Base-by-base conservation (phyloP, 2,888 invertebrate genomes). In the Perdita meconis region DNA sequence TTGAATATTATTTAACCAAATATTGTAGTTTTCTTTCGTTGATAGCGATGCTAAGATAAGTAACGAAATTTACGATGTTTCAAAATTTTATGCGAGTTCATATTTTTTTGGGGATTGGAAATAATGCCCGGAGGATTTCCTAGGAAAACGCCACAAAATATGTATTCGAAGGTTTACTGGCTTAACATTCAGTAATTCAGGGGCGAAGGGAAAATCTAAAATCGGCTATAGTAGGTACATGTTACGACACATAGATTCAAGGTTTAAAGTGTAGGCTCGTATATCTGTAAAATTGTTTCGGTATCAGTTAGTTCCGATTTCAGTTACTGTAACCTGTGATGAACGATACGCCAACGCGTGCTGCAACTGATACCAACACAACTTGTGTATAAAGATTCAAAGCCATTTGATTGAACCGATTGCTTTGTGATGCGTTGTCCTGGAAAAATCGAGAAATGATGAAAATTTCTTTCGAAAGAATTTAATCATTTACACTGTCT, bases 231-330 rank as follows among this genome's bases (percentile, higher is more conserved):
- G 22, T 10, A 13, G n/a, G 16, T 22, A 30, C 19, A 44, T 10
- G 51, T 30, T 47, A 10, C 53, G 26, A 22, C 16, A 30, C 34
- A 42, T 50, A 42, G 63, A 50, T 70, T 34, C 50, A 16, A 64
- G 22, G 34, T 64, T 40, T 36, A 19, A 42, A 72, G 30, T 53
- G 60, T 30, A 53, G 6, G 61, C n/a, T 55, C 61, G 4, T 40
- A 47, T 64, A 64, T 57, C 73, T 12, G 51, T 64, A 36, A 74
- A 74, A 74, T 71, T 72, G 72, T 64, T 63, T 64, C 56, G 51
- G 51, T 64, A 64, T 59, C 72, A 30, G 70, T 51, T 60, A 44
- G 69, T 61, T 70, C 24, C 60, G 44, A 47, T 72, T 55, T 70
- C 44, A 55, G 61, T 55, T 55, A 40, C 38, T 16, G 53, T 47